These are phyloP conservation scores for Aythya baeri DNA, from an alignment of 2,113 vertebrate species.

Conservation along the genomic window DNA sequence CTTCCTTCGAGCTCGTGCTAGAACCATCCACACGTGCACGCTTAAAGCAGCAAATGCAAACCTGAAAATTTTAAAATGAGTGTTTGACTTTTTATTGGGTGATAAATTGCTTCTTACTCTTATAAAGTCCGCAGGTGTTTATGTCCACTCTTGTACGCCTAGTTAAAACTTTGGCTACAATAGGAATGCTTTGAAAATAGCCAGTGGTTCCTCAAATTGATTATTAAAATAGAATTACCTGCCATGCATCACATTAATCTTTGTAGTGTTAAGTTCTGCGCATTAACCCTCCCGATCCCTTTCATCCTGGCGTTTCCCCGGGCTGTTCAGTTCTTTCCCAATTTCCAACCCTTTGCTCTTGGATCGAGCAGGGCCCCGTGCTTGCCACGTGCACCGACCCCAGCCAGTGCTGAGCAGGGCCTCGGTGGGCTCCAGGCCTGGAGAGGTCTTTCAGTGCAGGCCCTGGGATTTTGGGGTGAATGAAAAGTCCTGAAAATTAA, in stretches of 20 bases:
- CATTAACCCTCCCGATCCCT: slow-evolving; percentile 21
- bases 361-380: background rate
- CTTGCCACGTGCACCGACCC: background rate
- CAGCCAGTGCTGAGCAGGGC: rapidly evolving
- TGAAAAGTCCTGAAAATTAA: background rate
- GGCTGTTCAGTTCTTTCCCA: background rate
- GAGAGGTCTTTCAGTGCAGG: background rate
- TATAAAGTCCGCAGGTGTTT: slow-evolving; percentile 73
- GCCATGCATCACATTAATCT: slow-evolving; percentile 26
- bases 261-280: background rate
- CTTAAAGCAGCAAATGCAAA: slow-evolving; percentile 59
- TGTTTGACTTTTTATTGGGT: slow-evolving; percentile 72
- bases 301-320: background rate
- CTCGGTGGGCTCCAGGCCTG: background rate
- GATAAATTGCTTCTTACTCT: slow-evolving; percentile 70
- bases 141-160: slow-evolving; percentile 55
- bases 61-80: slow-evolving; percentile 69
- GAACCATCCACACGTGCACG: slow-evolving; percentile 7
- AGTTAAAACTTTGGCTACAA: slow-evolving; percentile 58
- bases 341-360: background rate
- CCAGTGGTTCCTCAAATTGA: slow-evolving; percentile 47
- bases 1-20: background rate
- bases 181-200: slow-evolving; percentile 63
- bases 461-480: background rate
- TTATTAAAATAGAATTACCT: slow-evolving; percentile 61